Conservation (phyloP, 2,113 vertebrate genomes). For the Oncorhynchus mykiss region DNA sequence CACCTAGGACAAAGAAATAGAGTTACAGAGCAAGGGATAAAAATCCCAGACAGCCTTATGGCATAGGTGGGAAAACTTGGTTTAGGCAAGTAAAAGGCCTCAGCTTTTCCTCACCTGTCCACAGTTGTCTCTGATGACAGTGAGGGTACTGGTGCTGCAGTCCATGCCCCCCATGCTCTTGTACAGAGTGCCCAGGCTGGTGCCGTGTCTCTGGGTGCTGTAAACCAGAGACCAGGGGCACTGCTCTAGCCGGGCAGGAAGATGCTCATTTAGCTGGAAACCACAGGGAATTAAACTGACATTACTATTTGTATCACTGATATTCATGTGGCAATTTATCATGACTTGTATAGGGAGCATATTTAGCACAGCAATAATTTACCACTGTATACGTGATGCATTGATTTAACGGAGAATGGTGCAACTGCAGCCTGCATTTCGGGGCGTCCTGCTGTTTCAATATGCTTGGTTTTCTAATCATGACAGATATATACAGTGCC, state of each 20-base stretch:
- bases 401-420: too few species aligned
- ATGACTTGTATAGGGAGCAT: too few species aligned
- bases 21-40: background rate
- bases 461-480: too few species aligned
- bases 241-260: background rate
- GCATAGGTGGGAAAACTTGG: too few species aligned
- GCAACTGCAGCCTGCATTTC: too few species aligned
- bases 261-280: background rate
- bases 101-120: slow-evolving; percentile 53
- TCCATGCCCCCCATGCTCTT: background rate
- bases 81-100: background rate
- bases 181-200: background rate
- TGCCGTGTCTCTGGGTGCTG: background rate
- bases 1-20: slow-evolving; percentile 17
- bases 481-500: too few species aligned
- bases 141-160: slow-evolving; percentile 4
- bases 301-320: too few species aligned
- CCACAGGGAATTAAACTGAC: background rate
- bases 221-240: background rate
- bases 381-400: too few species aligned
- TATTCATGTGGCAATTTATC: background rate
- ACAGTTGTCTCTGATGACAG: slow-evolving; percentile 62
- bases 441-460: too few species aligned
- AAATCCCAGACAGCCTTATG: background rate
- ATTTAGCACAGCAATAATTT: too few species aligned